Conservation (phyloP, 2,888 invertebrate species). For the Ecdyonurus torrentis region DNA sequence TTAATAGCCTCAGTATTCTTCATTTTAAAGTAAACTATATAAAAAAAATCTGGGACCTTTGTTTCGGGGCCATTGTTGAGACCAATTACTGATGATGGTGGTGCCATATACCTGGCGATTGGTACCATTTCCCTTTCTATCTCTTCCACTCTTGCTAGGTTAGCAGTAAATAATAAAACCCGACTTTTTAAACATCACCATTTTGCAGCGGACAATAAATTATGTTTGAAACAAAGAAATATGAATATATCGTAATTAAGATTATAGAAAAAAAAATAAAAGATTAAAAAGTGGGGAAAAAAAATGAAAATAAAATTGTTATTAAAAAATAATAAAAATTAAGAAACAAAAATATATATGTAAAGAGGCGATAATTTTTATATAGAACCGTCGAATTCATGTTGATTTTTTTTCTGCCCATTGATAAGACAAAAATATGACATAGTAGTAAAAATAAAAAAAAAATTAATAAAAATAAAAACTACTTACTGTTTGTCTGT, state of each 20-base stretch:
- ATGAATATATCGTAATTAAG: too few species aligned
- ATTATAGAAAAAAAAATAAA: too few species aligned
- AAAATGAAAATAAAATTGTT: too few species aligned
- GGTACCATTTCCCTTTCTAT: background rate
- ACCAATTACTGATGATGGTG: background rate
- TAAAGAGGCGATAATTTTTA: background rate
- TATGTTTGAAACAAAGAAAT: constrained; percentile 9
- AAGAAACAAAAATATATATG: background rate
- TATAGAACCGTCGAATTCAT: background rate
- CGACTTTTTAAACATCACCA: constrained; percentile 7
- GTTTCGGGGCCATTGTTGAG: constrained; percentile 4
- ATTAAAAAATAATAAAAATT: too few species aligned
- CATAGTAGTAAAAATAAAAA: background rate
- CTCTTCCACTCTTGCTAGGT: constrained; percentile 1
- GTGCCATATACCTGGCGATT: background rate
- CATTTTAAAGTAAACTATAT: background rate
- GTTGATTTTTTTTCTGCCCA: background rate
- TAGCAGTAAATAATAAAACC: constrained; percentile 4
- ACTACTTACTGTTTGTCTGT: too few species aligned
- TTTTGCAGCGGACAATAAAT: constrained; percentile 16
- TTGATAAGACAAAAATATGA: background rate
- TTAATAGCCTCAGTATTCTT: constrained; percentile 7
- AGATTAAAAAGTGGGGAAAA: too few species aligned
- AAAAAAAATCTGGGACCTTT: background rate
- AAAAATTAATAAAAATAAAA: too few species aligned